Evolutionary conservation across 1,140 invertebrate genomes (phyloP), one percentile per base, ranked within the genome.

Genomic region (Orchestia grillus): DNA sequence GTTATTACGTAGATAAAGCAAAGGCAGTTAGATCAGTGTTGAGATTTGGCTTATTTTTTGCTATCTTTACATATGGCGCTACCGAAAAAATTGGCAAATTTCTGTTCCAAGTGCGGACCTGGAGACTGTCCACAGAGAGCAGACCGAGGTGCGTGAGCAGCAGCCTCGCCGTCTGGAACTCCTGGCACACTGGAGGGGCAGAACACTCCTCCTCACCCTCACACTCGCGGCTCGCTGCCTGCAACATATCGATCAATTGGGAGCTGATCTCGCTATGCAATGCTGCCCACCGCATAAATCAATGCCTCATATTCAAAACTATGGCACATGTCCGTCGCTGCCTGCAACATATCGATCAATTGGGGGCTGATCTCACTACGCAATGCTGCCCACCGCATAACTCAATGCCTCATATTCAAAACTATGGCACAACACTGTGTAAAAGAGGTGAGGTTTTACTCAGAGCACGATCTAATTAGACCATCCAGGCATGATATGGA

Each of bases 131-230:
- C 40, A 99, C 98, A 96, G 98, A 98, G 0, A 97, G 96, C 87
- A 97, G 96, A 44, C 96, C 96, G 96, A 99, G 99, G 97, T 99
- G 99, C 40, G 99, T 99, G 0, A 99, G 97, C 97, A 99, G 99
- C 0, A 99, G 97, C 96, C 99, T 98, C 0, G 99, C 99, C 0
- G 99, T 99, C 98, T 99, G 99, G 97, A 99, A 99, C 97, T 99
- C 99, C 96, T 99, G 98, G 96, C 98, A 98, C 0, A 98, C 98
- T 23, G 98, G 98, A 0, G 99, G 99, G 40, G 99, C 98, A 28
- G 98, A 98, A 97, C 98, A 99, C 97, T 99, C 99, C 92, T 98
- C 97, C 45, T 97, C 97, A 44, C 97, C 97, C 97, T 97, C 97
- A 15, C 97, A 97, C 96, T 97, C 96, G 16, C 92, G 8, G 43